Evolutionary conservation across 2,888 invertebrate species (phyloP), one percentile per base, ranked within the genome.

Genomic region (Drosophila parthenogenetica): DNA sequence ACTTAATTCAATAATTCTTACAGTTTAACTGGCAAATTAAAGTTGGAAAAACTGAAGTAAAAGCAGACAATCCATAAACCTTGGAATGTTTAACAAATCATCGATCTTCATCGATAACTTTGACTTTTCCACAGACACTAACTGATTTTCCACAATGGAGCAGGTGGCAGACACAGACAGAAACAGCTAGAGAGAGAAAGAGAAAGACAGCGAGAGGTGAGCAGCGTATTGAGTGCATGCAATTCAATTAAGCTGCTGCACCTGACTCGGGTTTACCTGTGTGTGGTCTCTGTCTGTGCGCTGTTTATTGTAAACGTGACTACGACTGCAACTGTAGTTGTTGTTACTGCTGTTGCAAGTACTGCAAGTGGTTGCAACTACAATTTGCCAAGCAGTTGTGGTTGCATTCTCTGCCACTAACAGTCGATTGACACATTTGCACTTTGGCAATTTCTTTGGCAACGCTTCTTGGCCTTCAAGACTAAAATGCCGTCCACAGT

Each of bases 341-440:
- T 35, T 35, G 35, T 13, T 13, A 35, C 13, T 35, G 13, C 32
- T 32, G 50, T 14, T 54, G 53, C 53, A 16, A 35, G 13, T 42
- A 37, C 32, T 42, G 46, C 14, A 32, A 53, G 25, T 67, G 35
- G 68, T 16, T 37, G 62, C 35, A 46, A 51, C 32, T 48, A 45
- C 37, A 35, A 16, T 40, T 60, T 42, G 51, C 11, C 11, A 17
- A 22, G 40, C 40, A 49, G 35, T 32, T 29, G 45, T 48, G 17
- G 55, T 57, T 77, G 77, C 68, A 68, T 69, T 71, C 61, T 35
- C 78, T 64, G 39, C 59, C 73, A 77, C 75, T 69, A 87, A 78
- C 85, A 73, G 81, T 71, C 87, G 79, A 85, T 85, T 85, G 85
- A 77, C 89, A 85, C 85, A 89, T 85, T 85, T 85, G 75, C 85